Evolutionary conservation across 2,888 invertebrate genomes (phyloP), one percentile per base, ranked within the genome.

Genomic region (Eristalis tenax): DNA sequence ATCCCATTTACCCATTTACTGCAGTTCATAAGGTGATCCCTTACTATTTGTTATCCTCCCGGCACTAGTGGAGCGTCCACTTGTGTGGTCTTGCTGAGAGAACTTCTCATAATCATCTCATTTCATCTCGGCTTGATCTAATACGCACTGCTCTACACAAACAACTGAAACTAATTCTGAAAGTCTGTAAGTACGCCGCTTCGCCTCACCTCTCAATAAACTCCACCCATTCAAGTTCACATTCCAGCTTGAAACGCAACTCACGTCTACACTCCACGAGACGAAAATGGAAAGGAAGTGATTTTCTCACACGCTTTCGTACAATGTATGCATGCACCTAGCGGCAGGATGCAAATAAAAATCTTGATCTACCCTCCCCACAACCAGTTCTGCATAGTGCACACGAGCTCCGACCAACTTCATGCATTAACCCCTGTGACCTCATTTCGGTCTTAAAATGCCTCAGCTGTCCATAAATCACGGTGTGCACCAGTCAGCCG

Each of bases 381-480:
- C 43, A 35, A 38, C 50, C 50, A 2, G 18, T n/a, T 1, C 18
- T 8, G 38, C 2, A 13, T 3, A 13, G 13, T 38, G 38, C 43
- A 5, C 43, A 43, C n/a, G n/a, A n/a, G 15, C n/a, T 23, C 59
- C 23, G 10, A 23, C 59, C 22, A 26, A 23, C 26, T 18, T 22
- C 70, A 73, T 59, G 71, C 18, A 61, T 68, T 74, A 74, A 74
- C 80, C 80, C 50, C 13, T 50, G 35, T 61, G 79, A 79, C 79
- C 71, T 73, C 61, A 80, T 74, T 80, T 74, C 38, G 22, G n/a
- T 28, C 50, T 50, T 63, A 26, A 38, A 66, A 11, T 43, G 66
- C 59, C 35, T 59, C 61, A 59, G 1, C 66, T 61, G 50, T 74
- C 35, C 80, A 80, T 80, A 80, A 80, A 80, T 80, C 80, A 80